A percentile compares a stretch with the other conserved stretches of the same genome.
phyloP scores from a whole-genome alignment of 2,113 vertebrate genomes.

The Hirundichthys speculiger region DNA sequence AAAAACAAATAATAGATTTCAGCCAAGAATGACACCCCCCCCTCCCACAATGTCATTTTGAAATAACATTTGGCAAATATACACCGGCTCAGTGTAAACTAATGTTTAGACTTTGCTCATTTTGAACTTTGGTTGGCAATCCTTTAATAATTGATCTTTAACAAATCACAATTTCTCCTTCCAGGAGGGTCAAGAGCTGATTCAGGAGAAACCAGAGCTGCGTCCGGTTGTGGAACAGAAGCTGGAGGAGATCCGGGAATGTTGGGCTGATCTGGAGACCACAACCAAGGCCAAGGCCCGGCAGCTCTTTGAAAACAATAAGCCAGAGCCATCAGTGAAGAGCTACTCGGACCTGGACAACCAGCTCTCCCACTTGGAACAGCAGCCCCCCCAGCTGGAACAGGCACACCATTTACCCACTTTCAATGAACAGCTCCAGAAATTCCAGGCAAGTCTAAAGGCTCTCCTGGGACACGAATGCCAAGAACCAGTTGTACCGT shows the following conservation, averaged over 20 bases:
- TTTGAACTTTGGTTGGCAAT: too few relatives aligned
- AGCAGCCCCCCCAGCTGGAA: constrained; percentile 85
- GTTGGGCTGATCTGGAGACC: constrained; percentile 90
- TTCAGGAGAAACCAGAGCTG: constrained; percentile 88
- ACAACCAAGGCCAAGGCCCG: constrained; percentile 91
- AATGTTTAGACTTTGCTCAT: too few relatives aligned
- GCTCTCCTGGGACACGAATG: background rate
- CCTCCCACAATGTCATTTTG: constrained; percentile 22
- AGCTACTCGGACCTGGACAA: constrained; percentile 87
- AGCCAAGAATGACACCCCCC: constrained; percentile 39
- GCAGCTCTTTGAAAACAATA: constrained; percentile 92
- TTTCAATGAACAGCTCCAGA: constrained; percentile 91
- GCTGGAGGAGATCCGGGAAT: constrained; percentile 83
- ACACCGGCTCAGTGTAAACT: background rate
- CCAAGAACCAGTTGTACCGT: too few relatives aligned
- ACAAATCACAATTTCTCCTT: background rate
- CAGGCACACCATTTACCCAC: constrained; percentile 88
- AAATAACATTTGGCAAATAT: constrained; percentile 1
- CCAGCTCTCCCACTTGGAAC: constrained; percentile 84
- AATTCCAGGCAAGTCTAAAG: constrained; percentile 83
- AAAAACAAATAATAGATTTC: constrained; percentile 31
- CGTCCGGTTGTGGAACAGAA: constrained; percentile 86
- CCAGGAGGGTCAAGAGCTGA: constrained; percentile 90
- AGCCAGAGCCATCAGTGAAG: constrained; percentile 86
- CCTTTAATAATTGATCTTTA: background rate